Evolutionary conservation across 2,113 vertebrate genomes (phyloP).

Genomic region (Tyrannus savana): DNA sequence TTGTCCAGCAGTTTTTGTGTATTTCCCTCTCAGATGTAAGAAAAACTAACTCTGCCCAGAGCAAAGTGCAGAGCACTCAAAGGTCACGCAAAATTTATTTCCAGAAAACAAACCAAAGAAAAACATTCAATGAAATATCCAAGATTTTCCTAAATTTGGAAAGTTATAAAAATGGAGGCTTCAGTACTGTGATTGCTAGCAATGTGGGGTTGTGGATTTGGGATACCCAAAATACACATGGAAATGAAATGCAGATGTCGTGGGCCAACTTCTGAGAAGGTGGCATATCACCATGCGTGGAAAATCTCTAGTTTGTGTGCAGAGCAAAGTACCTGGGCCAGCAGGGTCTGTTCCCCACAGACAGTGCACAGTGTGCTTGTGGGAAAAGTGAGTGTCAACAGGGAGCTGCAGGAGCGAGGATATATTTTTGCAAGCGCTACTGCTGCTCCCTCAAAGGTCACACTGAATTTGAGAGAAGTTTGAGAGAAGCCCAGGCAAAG

Average conservation of each 20-base stretch:
- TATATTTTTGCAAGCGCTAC: not conserved
- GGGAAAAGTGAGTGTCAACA: not conserved
- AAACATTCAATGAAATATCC: conserved; percentile 54
- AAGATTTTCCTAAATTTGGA: conserved; percentile 62
- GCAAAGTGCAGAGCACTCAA: conserved; percentile 1
- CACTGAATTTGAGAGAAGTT: not conserved
- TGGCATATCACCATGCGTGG: not conserved
- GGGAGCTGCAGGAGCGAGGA: not conserved
- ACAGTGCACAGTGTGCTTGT: not conserved
- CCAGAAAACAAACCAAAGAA: conserved; percentile 55
- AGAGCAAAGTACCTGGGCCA: not conserved
- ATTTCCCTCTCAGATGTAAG: not conserved
- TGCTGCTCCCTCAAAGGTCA: not conserved
- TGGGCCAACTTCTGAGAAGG: conserved; percentile 16
- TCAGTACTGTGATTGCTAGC: conserved; percentile 31
- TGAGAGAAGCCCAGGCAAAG: not conserved
- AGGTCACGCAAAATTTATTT: conserved; percentile 63
- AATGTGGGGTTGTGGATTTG: not conserved
- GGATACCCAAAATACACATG: not conserved
- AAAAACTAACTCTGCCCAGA: conserved; percentile 3
- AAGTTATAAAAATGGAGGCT: conserved; percentile 34
- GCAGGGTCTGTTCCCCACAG: not conserved
- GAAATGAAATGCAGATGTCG: not conserved
- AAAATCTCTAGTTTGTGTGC: not conserved
- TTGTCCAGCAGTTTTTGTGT: not conserved